Percentiles rank a stretch among this genome's conserved stretches.
These are phyloP conservation scores for Chloebia gouldiae DNA, from an alignment of 2,113 vertebrate species.

Conservation along the genomic window DNA sequence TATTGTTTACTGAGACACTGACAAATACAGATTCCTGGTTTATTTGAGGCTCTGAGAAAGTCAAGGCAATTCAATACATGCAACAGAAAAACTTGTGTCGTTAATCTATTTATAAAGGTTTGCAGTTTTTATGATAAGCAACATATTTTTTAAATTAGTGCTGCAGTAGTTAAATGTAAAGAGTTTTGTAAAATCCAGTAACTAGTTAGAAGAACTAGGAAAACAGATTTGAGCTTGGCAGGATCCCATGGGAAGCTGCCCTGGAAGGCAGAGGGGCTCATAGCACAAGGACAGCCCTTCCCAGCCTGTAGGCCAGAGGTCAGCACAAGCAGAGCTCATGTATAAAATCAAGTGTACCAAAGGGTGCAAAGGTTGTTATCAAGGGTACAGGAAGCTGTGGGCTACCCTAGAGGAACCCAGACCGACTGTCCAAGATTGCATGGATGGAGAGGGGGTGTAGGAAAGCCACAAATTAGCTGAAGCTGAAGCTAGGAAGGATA, in stretches of 20 bases:
- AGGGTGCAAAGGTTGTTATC: background rate
- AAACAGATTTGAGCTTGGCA: background rate
- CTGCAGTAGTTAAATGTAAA: background rate
- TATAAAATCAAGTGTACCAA: background rate
- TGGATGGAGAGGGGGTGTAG: background rate
- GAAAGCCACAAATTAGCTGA: background rate
- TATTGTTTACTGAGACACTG: background rate
- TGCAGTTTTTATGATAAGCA: background rate
- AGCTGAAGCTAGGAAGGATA: background rate
- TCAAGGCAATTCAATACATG: background rate
- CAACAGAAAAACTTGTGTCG: background rate
- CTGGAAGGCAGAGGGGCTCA: background rate
- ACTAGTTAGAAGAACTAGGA: background rate
- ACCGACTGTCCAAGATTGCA: background rate
- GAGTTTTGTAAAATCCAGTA: background rate
- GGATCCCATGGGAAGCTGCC: background rate
- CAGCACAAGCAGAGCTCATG: background rate
- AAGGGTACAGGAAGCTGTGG: background rate
- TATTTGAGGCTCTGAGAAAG: background rate
- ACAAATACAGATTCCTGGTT: background rate
- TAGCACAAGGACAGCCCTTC: background rate
- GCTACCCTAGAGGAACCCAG: background rate
- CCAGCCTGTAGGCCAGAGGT: background rate
- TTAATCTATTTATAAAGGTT: background rate
- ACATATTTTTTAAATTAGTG: background rate